Base-by-base conservation (phyloP, 1,140 invertebrate genomes). In the Octopus sinensis region DNA sequence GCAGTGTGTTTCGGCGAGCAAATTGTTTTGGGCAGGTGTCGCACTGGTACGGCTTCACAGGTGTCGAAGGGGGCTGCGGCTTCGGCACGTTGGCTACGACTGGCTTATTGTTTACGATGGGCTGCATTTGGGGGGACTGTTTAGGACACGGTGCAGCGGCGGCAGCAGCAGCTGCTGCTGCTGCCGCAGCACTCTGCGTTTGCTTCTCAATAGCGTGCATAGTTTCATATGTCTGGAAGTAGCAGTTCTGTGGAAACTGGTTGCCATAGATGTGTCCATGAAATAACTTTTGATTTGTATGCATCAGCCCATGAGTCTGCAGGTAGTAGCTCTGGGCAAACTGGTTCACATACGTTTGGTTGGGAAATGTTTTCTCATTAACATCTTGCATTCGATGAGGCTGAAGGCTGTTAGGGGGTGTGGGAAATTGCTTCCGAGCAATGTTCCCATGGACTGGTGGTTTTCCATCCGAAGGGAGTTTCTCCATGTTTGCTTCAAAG, bases 1-100 rank as follows among this genome's bases (percentile, higher is more conserved):
- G 91, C 76, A 89, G 90, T 13, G 89, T 88, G 78, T 91, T 91
- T 30, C 89, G 87, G 53, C 90, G 89, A 53, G 89, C 86, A 83
- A 82, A 82, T 7, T 51, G 12, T 13, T 17, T 83, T 82, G 68
- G 86, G 85, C 54, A 93, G 91, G 68, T 73, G 68, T 73, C 68
- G 68, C 68, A 73, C 5, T 73, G 68, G 68, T 73, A 73, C 30
- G 68, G 68, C 30, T 73, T 73, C 5, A 73, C 68, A 23, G 13
- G 5, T 9, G 56, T 62, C 56, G 56, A 17, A 9, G 56, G 56
- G 5, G 68, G 17, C 68, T 73, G 68, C 4, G 68, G 68, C 68
- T 73, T 73, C 68, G 68, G 68, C 68, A 73, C 68, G 30, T 23
- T 73, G 68, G 68, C 17, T 23, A 73, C 17, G 17, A 23, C 68